Conservation (phyloP, 2,888 invertebrate genomes). For the Rhopalosiphum nymphaeae region DNA sequence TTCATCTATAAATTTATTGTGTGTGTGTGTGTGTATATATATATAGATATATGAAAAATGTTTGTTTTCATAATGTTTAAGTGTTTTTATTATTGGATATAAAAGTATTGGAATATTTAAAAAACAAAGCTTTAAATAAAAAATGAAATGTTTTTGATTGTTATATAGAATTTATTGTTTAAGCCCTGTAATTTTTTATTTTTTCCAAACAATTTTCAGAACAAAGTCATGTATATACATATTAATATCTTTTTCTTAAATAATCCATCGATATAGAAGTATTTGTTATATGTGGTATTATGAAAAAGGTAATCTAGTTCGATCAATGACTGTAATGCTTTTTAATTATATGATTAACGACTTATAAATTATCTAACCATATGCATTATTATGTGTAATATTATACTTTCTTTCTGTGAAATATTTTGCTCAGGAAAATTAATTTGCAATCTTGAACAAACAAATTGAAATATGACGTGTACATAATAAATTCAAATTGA, state of each 20-base stretch:
- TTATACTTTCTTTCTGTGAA: slow-evolving; percentile 26
- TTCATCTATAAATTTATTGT: neutral
- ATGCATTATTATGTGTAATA: neutral
- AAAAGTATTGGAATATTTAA: neutral
- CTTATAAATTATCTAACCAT: slow-evolving; percentile 12
- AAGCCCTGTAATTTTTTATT: neutral
- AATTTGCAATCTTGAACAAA: slow-evolving; percentile 40
- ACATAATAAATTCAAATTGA: slow-evolving; percentile 26
- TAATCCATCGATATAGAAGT: neutral
- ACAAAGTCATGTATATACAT: neutral
- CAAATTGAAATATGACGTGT: slow-evolving; percentile 34
- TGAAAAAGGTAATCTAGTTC: neutral
- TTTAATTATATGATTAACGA: slow-evolving; percentile 28
- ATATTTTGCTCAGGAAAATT: neutral
- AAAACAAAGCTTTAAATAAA: neutral
- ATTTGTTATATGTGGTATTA: neutral
- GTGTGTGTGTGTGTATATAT: no score
- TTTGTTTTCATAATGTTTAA: neutral
- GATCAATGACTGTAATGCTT: neutral
- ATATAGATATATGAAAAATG: neutral
- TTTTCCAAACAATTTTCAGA: neutral
- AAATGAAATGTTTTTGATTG: neutral
- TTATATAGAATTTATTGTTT: neutral
- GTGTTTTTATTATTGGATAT: neutral
- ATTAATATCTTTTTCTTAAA: neutral